Evolutionary conservation across 2,888 invertebrate species (phyloP), one percentile per base, ranked within the genome.

Genomic region (Plutella xylostella): DNA sequence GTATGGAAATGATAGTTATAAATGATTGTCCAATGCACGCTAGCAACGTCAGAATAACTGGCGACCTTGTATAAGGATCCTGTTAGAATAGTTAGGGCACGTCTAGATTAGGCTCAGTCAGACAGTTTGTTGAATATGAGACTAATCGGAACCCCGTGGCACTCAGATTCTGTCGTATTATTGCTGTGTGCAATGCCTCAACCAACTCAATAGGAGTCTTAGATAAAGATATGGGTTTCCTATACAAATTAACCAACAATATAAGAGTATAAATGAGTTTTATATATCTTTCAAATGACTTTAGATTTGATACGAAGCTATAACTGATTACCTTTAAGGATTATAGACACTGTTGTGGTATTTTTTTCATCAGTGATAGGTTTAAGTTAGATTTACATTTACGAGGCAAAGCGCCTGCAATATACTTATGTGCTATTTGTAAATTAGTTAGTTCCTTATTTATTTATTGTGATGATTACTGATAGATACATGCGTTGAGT

Each of bases 291-390:
- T 60, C 45, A 46, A 58, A 58, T 60, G 51, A 51, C 56, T 65
- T 61, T 67, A 71, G 65, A 68, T 73, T 71, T 70, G 67, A 68
- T 69, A 73, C 64, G 52, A 55, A n/a, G n/a, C n/a, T n/a, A n/a
- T n/a, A 25, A 25, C 5, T 7, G 5, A 25, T 25, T 11, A 7
- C 9, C 25, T 25, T 25, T 25, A 7, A 7, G n/a, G 25, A n/a
- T 6, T n/a, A 6, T 31, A n/a, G 4, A 31, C 31, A 12, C 31
- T 31, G 7, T 4, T 6, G 5, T 31, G 31, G 31, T 11, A 31
- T n/a, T 31, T 31, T 31, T 31, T 31, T 4, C 25, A 25, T 5
- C 9, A 9, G 31, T 7, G 35, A 38, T 38, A 42, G 22, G 22
- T 25, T 18, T 22, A 21, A 30, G 14, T 25, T 15, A 28, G 40